Evolutionary conservation across 2,888 invertebrate species (phyloP), one percentile per base, ranked within the genome.

Genomic region (Mythimna impura): DNA sequence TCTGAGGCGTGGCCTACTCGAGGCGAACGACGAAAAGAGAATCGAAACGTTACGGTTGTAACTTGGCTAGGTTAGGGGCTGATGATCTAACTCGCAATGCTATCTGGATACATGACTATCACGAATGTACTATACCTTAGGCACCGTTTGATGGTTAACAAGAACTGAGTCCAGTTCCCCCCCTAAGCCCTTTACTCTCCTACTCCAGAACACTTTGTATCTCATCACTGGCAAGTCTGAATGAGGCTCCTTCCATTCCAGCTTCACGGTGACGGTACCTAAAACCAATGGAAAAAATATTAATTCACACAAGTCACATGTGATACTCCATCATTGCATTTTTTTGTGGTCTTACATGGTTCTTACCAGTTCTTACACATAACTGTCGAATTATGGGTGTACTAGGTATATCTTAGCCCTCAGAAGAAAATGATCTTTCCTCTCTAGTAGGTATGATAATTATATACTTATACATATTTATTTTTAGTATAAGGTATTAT

Each of bases 181-280:
- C 17, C 96, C 95, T 10, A 97, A 93, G 0, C 97, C 97, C 74
- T 96, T 96, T 0, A 98, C 96, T 43, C 98, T 96, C 65, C 97
- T 94, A 78, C 98, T 98, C 98, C 98, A 98, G 88, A 97, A 97
- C 7, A 98, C 97, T 88, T 97, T 98, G 91, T 98, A 98, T 12
- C 93, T 87, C 86, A 95, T 96, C 63, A 98, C 97, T 0, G 98
- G 98, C 60, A 98, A 92, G 89, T 98, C 98, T 0, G 98, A 98
- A 58, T 96, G 95, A 0, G 98, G 97, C 20, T 97, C 97, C 65
- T 96, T 96, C 98, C 98, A 98, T 69, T 96, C 96, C n/a, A 98
- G 89, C 86, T 96, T 96, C 1, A 97, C 96, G 50, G 97, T 96
- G 63, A 98, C 94, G 0, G 94, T 95, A 40, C 95, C 96, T 96